Base-by-base conservation (phyloP, 1,140 invertebrate genomes). In the Proales similis region DNA sequence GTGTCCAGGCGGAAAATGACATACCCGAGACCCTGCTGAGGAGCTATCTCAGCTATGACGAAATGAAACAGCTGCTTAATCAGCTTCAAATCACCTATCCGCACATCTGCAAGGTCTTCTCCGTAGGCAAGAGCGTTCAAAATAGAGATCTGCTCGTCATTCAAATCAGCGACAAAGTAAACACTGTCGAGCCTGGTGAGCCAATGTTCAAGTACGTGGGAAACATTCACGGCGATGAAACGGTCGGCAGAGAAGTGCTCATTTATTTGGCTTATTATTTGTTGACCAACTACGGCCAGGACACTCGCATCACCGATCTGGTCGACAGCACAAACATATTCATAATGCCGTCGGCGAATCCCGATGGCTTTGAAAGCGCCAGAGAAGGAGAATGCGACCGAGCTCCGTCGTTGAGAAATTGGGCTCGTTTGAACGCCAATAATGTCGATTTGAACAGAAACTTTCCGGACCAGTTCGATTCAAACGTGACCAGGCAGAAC, bases 181-280 rank as follows among this genome's bases (percentile, higher is more conserved):
- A 85, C 68, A 75, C 80, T 64, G 87, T 90, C 76, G 68, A 69
- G 64, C 38, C 63, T 2, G 64, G 74, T 6, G 61, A 69, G 36
- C 86, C 86, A 11, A 85, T 88, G 74, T 85, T 90, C 70, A 90
- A 90, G 74, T 90, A 88, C 74, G 82, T 91, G 46, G 88, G 81
- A 9, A 91, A 90, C 74, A 91, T 91, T 83, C 88, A 91, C 70
- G 88, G 88, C 19, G 90, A 91, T 75, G 88, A 91, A 77, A 87
- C 88, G 0, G 76, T 89, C 33, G 87, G 88, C 0, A 76, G 87
- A 12, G 88, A 90, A 75, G 70, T 91, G 38, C 72, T 90, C 4
- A 74, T 91, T 24, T 82, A 87, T 14, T 72, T 99, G 2, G 83
- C 86, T 29, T 85, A 86, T 11, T 32, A 45, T 32, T 46, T 45